Evolutionary conservation across 2,888 invertebrate species (phyloP).

Genomic region (Lycocerus yunnanus): DNA sequence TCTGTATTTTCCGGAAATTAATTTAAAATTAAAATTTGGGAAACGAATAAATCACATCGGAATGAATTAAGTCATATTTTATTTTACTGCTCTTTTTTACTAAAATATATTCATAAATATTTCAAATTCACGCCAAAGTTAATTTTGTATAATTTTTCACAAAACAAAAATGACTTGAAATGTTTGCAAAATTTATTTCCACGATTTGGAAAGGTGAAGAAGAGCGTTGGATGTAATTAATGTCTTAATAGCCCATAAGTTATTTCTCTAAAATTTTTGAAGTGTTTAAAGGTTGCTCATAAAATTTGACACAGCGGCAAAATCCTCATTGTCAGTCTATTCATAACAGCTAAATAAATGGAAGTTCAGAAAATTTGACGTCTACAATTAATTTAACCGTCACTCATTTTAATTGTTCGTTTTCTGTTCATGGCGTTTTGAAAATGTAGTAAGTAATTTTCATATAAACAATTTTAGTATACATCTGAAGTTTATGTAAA

Average conservation of each 20-base stretch:
- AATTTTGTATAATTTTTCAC: not conserved
- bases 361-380: conserved; percentile 21
- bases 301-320: conserved; percentile 24
- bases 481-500: not conserved
- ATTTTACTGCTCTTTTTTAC: not conserved
- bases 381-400: conserved; percentile 22
- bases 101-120: not conserved
- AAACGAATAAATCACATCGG: not conserved
- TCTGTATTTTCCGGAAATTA: not conserved
- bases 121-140: not conserved
- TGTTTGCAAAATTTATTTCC: not conserved
- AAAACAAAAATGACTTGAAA: not conserved
- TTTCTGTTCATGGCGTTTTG: conserved; percentile 14
- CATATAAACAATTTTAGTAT: not conserved
- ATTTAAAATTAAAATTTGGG: not conserved
- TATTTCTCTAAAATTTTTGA: conserved; percentile 9
- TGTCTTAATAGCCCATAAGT: conserved; percentile 13
- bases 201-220: not conserved
- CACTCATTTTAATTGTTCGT: conserved; percentile 20
- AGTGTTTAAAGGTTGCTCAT: conserved; percentile 20
- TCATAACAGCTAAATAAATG: conserved; percentile 24
- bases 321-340: conserved; percentile 26
- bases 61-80: not conserved
- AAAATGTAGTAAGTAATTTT: conserved; percentile 11
- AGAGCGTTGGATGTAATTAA: not conserved